Evolutionary conservation across 1,140 invertebrate species (phyloP).

Genomic region (Melanaphis sacchari): DNA sequence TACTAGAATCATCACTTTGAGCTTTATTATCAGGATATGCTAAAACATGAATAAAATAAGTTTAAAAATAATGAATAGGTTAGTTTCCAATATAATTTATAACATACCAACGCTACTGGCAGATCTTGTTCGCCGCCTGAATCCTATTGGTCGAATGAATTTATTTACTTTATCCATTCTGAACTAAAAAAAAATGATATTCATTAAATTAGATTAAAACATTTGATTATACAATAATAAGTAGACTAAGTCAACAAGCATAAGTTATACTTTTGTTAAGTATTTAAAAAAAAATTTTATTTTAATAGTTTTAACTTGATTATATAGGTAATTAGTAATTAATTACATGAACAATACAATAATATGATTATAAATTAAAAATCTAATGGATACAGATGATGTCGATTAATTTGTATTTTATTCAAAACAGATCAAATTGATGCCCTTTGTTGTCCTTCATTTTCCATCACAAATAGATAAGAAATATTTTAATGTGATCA

Average conservation of each 20-base stretch:
- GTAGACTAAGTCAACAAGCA: not conserved
- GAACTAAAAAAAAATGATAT: slow-evolving; percentile 27
- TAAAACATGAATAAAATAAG: not conserved
- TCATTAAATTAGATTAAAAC: not conserved
- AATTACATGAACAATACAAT: not conserved
- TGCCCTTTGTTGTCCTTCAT: slow-evolving; percentile 15
- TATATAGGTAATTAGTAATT: not conserved
- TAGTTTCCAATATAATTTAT: not conserved
- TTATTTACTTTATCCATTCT: slow-evolving; percentile 50
- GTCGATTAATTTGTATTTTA: not conserved
- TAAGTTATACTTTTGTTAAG: not conserved
- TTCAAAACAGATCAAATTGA: not conserved
- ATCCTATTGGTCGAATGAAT: slow-evolving; percentile 55
- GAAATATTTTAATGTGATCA: not conserved
- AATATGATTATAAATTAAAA: not conserved
- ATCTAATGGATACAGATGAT: not conserved
- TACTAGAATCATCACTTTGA: slow-evolving; percentile 61
- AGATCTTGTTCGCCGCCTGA: slow-evolving; percentile 44
- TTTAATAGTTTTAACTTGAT: not conserved
- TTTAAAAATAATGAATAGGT: not conserved
- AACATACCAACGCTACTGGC: slow-evolving; percentile 47
- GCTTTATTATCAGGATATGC: slow-evolving; percentile 59
- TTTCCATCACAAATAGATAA: not conserved
- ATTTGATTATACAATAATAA: not conserved
- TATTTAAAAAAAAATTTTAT: not conserved